phyloP scores from a whole-genome alignment of 2,113 vertebrate genomes.

The Oryzias curvinotus region DNA sequence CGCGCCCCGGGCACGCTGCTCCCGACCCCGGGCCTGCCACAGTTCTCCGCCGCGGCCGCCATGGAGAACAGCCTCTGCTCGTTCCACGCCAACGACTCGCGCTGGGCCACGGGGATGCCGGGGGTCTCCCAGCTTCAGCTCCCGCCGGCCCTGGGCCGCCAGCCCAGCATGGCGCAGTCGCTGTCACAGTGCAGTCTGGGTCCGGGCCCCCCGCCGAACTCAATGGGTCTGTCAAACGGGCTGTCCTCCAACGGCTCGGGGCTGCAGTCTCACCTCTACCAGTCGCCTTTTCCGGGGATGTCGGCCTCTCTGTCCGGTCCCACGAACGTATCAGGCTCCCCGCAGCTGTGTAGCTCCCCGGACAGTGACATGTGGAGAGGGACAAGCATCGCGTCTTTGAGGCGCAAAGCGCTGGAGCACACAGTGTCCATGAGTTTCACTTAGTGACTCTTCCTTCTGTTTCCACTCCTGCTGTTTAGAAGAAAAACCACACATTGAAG shows the following conservation, averaged over 20 bases:
- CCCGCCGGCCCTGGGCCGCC: slow-evolving; percentile 88
- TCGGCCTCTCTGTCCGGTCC: slow-evolving; percentile 91
- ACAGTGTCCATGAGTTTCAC: slow-evolving; percentile 99
- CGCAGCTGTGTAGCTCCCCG: slow-evolving; percentile 95
- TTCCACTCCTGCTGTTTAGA: slow-evolving; percentile 50
- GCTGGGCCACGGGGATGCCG: slow-evolving; percentile 94
- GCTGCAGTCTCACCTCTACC: slow-evolving; percentile 96
- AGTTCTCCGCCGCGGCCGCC: slow-evolving; percentile 90
- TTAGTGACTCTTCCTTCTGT: slow-evolving; percentile 78
- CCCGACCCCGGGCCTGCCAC: slow-evolving; percentile 89
- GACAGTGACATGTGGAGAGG: slow-evolving; percentile 99
- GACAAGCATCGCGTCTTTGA: slow-evolving; percentile 96
- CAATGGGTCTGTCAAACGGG: slow-evolving; percentile 95
- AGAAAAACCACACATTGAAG: slow-evolving; percentile 47
- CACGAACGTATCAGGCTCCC: slow-evolving; percentile 91
- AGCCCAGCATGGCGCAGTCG: slow-evolving; percentile 93
- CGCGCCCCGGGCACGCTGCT: slow-evolving; percentile 92
- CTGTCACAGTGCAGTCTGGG: slow-evolving; percentile 95
- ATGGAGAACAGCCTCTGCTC: slow-evolving; percentile 98
- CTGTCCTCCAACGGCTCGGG: slow-evolving; percentile 91
- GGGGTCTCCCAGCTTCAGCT: slow-evolving; percentile 93
- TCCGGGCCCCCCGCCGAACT: slow-evolving; percentile 87
- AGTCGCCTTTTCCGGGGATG: slow-evolving; percentile 95
- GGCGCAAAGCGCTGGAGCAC: slow-evolving; percentile 98
- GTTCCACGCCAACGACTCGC: slow-evolving; percentile 96